Conservation (phyloP, 1,140 invertebrate species). For the Caenorhabditis remanei region DNA sequence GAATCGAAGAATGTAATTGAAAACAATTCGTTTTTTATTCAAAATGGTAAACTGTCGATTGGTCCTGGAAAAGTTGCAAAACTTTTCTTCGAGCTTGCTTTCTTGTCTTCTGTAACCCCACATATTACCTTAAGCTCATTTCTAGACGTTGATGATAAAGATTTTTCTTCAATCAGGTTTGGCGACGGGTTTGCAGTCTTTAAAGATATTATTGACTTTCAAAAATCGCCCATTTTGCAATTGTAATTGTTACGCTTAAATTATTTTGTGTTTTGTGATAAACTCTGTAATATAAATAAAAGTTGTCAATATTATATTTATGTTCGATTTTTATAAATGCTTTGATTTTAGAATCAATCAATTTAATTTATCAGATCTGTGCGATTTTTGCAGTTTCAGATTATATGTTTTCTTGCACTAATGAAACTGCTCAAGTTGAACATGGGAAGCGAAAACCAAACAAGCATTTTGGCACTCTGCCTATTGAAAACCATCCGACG, state of each 20-base stretch:
- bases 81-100: slow-evolving; percentile 5
- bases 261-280: too few species aligned
- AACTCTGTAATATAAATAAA: too few species aligned
- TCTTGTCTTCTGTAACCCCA: not conserved
- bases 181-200: not conserved
- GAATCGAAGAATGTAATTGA: not conserved
- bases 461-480: too few species aligned
- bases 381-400: too few species aligned
- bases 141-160: not conserved
- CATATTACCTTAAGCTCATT: not conserved
- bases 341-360: too few species aligned
- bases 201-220: not conserved
- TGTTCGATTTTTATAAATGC: too few species aligned
- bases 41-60: not conserved
- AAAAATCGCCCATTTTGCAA: slow-evolving; percentile 1
- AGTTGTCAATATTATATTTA: too few species aligned
- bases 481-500: too few species aligned
- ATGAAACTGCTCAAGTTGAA: too few species aligned
- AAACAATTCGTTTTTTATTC: not conserved
- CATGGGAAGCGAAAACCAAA: too few species aligned
- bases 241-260: not conserved
- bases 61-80: not conserved
- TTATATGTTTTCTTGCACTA: too few species aligned
- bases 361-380: too few species aligned
- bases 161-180: not conserved